phyloP scores from a whole-genome alignment of 2,797 vertebrate genomes.

The Jordanella pulchra region DNA sequence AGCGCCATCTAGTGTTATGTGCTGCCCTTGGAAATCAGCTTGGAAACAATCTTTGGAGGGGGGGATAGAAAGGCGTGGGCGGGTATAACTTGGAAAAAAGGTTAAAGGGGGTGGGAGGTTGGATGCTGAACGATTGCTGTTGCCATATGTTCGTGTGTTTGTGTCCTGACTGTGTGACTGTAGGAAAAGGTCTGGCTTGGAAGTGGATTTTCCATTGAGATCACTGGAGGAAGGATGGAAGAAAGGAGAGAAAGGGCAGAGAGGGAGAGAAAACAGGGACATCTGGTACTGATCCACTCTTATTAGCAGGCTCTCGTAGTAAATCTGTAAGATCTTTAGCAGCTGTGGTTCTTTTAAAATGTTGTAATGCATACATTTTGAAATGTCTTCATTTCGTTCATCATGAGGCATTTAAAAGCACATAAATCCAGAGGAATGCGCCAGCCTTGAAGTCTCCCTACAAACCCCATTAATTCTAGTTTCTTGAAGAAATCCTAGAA shows the following conservation, averaged over 20 bases:
- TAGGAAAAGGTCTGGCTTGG: slow-evolving; percentile 48
- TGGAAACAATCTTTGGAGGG: slow-evolving; percentile 38
- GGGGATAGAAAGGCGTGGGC: slow-evolving; percentile 18
- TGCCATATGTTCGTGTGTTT: slow-evolving; percentile 25
- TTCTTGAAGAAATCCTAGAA: not conserved
- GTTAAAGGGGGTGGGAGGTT: slow-evolving; percentile 41
- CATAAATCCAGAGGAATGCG: slow-evolving; percentile 13
- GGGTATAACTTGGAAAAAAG: slow-evolving; percentile 49
- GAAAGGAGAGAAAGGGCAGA: slow-evolving; percentile 7
- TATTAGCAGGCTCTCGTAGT: slow-evolving; percentile 65
- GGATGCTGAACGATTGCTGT: slow-evolving; percentile 47
- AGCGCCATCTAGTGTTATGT: slow-evolving; percentile 67
- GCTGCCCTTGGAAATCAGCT: slow-evolving; percentile 28
- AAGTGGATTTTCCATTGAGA: slow-evolving; percentile 78
- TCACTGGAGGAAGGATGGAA: slow-evolving; percentile 46
- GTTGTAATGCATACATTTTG: slow-evolving; percentile 25
- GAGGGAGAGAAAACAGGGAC: slow-evolving; percentile 22
- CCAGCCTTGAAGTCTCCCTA: not conserved
- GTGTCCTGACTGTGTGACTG: slow-evolving; percentile 25
- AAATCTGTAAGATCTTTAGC: slow-evolving; percentile 62
- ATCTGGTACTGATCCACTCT: slow-evolving; percentile 75
- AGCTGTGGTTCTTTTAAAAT: slow-evolving; percentile 27
- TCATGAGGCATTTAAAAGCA: slow-evolving; percentile 25
- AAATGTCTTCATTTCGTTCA: slow-evolving; percentile 38
- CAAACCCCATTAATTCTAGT: slow-evolving; percentile 1